phyloP scores from a whole-genome alignment of 2,113 vertebrate species.

The Urocynchramus pylzowi region DNA sequence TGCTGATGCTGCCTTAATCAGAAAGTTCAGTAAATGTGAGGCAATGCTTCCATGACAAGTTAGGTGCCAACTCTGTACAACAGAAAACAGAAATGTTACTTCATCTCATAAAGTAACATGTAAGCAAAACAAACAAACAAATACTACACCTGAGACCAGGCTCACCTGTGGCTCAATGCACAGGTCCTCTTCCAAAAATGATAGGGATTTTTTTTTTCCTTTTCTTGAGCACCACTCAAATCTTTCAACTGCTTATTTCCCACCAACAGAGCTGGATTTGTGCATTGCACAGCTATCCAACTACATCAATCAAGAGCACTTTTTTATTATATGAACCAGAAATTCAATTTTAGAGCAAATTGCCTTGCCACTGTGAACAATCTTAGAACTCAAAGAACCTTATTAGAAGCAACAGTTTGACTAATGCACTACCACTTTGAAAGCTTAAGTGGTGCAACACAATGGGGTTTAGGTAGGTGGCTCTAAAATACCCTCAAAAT shows the following conservation, averaged over 20 bases:
- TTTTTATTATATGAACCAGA: not conserved
- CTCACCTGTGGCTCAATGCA: not conserved
- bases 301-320: not conserved
- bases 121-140: not conserved
- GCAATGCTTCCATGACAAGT: not conserved
- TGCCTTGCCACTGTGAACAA: not conserved
- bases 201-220: not conserved
- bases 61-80: not conserved
- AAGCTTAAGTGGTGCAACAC: not conserved
- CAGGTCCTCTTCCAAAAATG: not conserved
- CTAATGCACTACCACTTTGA: not conserved
- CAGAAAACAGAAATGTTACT: not conserved
- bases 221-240: not conserved
- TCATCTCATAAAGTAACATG: not conserved
- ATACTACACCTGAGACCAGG: not conserved
- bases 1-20: not conserved
- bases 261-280: not conserved
- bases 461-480: not conserved
- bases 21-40: not conserved
- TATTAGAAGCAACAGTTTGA: not conserved
- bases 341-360: not conserved
- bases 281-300: not conserved
- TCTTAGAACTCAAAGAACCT: not conserved
- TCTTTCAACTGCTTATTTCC: not conserved
- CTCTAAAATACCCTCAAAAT: not conserved